A percentile compares a stretch with the other conserved stretches of the same genome.
Evolutionary conservation across 2,113 vertebrate species (phyloP).

Genomic region (Pomatorhinus ruficollis): DNA sequence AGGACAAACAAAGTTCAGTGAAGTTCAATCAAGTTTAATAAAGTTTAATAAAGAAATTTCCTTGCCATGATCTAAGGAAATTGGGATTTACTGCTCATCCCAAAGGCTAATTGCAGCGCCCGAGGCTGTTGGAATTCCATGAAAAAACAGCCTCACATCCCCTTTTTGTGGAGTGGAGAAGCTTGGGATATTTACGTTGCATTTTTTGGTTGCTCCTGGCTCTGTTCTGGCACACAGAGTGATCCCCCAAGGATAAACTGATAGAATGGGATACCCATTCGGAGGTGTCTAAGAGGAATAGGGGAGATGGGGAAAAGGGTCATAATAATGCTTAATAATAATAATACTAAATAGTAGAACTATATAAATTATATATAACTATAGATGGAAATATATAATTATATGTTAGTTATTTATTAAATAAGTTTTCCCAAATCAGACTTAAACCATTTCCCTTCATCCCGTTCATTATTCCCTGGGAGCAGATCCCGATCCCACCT

Average conservation of each 20-base stretch:
- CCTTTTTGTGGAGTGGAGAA: neutral
- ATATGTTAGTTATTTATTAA: neutral
- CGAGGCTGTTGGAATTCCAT: neutral
- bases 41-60: neutral
- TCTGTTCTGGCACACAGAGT: neutral
- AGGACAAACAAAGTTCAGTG: neutral
- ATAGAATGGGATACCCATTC: neutral
- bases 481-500: neutral
- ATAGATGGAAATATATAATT: rapidly evolving
- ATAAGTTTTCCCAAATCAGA: neutral
- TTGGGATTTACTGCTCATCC: neutral
- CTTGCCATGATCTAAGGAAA: neutral
- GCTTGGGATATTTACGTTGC: neutral
- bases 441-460: neutral
- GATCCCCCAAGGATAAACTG: neutral
- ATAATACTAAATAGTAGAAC: neutral
- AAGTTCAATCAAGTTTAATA: neutral
- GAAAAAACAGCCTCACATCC: neutral
- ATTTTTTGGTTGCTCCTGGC: neutral
- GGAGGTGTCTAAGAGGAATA: rapidly evolving
- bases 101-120: neutral
- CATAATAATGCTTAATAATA: no score
- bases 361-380: neutral
- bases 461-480: neutral
- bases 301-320: neutral